phyloP scores from a whole-genome alignment of 2,888 invertebrate genomes.

The Venusia cambrica region DNA sequence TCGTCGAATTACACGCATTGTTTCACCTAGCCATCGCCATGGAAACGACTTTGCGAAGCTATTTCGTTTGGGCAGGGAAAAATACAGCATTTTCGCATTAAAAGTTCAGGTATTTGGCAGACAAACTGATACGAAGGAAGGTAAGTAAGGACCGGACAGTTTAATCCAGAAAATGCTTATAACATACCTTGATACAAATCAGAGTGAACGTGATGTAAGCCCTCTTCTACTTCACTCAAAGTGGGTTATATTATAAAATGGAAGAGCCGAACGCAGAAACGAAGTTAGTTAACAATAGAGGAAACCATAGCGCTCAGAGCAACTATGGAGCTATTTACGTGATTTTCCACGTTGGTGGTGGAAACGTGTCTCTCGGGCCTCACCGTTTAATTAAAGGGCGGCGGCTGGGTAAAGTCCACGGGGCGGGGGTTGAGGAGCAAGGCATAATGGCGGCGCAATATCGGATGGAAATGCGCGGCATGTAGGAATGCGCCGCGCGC shows the following conservation, averaged over 20 bases:
- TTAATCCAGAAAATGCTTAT: not conserved
- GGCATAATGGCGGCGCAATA: conserved; percentile 81
- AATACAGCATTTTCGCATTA: conserved; percentile 21
- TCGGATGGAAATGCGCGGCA: conserved; percentile 81
- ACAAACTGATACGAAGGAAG: not conserved
- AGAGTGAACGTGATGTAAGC: conserved; percentile 4
- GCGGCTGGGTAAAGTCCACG: conserved; percentile 58
- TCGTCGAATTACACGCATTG: conserved; percentile 68
- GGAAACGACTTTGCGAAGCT: conserved; percentile 46
- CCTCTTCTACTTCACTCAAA: conserved; percentile 1
- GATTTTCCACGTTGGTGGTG: conserved; percentile 73
- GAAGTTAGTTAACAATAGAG: conserved; percentile 46
- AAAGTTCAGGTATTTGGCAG: conserved; percentile 13
- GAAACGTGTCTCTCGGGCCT: conserved; percentile 76
- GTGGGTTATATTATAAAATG: conserved; percentile 20
- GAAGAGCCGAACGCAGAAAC: conserved; percentile 18
- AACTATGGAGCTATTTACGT: conserved; percentile 72
- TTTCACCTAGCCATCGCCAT: conserved; percentile 63
- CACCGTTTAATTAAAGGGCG: conserved; percentile 81
- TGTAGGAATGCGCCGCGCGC: conserved; percentile 79
- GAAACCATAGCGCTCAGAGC: conserved; percentile 47
- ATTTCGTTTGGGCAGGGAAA: conserved; percentile 26
- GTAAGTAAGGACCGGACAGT: no score
- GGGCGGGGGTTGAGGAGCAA: conserved; percentile 59
- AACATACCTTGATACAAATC: not conserved